Percentiles rank a stretch among this genome's conserved stretches.
Conservation (phyloP, 2,797 vertebrate genomes). For the Acipenser oxyrinchus region DNA sequence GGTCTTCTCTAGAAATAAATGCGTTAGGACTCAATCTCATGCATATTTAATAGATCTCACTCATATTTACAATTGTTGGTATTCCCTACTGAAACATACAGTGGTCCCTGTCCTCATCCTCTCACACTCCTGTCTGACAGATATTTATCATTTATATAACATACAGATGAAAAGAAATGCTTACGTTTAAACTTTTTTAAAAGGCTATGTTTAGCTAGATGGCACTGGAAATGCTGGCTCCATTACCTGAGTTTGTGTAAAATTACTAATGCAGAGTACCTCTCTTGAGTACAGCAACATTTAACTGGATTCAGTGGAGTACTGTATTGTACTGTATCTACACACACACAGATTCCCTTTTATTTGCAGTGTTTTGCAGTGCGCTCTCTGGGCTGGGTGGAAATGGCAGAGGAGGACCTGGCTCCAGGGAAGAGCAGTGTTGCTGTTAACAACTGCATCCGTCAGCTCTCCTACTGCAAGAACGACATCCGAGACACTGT, state of each 20-base stretch:
- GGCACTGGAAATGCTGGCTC: too few species aligned
- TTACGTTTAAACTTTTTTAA: too few species aligned
- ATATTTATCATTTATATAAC: too few species aligned
- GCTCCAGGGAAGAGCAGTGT: conserved; percentile 82
- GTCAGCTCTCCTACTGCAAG: conserved; percentile 89
- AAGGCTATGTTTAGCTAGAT: too few species aligned
- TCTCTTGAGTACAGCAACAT: neutral
- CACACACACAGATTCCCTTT: neutral
- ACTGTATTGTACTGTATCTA: neutral
- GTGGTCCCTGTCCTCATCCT: too few species aligned
- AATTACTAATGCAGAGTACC: neutral
- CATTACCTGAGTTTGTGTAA: conserved; percentile 3
- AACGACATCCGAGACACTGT: conserved; percentile 84
- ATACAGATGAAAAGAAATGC: too few species aligned
- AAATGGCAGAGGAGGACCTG: conserved; percentile 90
- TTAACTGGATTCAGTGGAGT: neutral
- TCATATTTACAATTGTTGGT: too few species aligned
- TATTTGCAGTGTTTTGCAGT: conserved; percentile 79
- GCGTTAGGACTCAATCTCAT: too few species aligned
- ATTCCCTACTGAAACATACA: too few species aligned
- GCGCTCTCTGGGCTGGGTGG: conserved; percentile 90
- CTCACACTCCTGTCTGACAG: too few species aligned
- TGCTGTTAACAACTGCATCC: conserved; percentile 88
- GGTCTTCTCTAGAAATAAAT: too few species aligned
- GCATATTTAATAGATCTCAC: too few species aligned